phyloP scores from a whole-genome alignment of 2,797 vertebrate genomes.

The Valencia hispanica region DNA sequence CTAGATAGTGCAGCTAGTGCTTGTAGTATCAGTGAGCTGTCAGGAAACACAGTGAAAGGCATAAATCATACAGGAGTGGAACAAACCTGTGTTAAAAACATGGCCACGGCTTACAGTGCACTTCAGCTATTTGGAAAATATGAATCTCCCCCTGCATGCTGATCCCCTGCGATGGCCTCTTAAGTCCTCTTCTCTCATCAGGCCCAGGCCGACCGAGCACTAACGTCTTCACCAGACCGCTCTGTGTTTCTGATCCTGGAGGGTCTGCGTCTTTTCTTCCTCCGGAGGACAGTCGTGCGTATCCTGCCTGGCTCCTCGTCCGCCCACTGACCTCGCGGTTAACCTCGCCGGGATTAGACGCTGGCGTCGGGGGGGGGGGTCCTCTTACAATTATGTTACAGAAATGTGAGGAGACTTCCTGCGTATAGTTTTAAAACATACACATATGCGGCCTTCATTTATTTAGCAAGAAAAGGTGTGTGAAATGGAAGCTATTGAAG shows the following conservation, averaged over 20 bases:
- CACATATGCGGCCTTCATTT: conserved; percentile 4
- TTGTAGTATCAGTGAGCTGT: background rate
- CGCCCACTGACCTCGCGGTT: conserved; percentile 60
- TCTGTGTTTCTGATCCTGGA: conserved; percentile 55
- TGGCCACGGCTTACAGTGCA: background rate
- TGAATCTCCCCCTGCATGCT: conserved; percentile 38
- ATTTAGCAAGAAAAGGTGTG: conserved; percentile 30
- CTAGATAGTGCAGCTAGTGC: background rate
- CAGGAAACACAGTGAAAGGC: background rate
- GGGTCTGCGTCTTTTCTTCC: conserved; percentile 62
- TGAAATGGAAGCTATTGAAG: conserved; percentile 13
- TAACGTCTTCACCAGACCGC: conserved; percentile 64
- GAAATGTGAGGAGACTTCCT: conserved; percentile 21
- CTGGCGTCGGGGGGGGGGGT: conserved; percentile 46
- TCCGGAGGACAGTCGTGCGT: conserved; percentile 56
- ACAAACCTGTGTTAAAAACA: background rate
- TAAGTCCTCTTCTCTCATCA: conserved; percentile 46
- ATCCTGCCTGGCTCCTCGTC: conserved; percentile 56
- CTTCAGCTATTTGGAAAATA: conserved; percentile 36
- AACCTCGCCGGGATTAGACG: conserved; percentile 65
- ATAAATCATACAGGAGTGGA: background rate
- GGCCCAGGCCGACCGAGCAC: conserved; percentile 28
- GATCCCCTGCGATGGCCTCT: conserved; percentile 44
- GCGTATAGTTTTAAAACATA: background rate
- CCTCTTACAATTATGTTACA: conserved; percentile 49